Evolutionary conservation across 1,140 invertebrate genomes (phyloP), one percentile per base, ranked within the genome.

Genomic region (Microplitis mediator): DNA sequence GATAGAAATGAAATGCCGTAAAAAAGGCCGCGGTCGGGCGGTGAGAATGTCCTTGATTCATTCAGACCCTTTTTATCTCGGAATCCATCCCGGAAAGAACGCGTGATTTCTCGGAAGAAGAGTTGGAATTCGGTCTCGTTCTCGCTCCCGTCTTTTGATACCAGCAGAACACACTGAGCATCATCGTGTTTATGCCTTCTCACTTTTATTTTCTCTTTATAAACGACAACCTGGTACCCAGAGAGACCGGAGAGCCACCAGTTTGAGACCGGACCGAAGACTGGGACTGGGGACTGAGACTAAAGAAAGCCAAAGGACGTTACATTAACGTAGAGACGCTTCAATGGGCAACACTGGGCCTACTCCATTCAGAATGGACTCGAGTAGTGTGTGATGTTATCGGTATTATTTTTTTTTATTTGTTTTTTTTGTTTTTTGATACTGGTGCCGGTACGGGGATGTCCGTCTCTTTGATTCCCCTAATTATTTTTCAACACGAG

Each of bases 61-160:
- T 86, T 86, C 85, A 86, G 77, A 80, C 82, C 82, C 81, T 85
- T 86, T 86, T 85, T 86, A 87, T 87, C 84, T 87, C 75, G 83
- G 85, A 85, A 86, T 87, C 86, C 83, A 84, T 87, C 85, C 85
- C 85, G 86, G 85, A 87, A 87, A 87, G 85, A 82, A 86, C 82
- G 84, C 81, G 75, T 77, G 81, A 84, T 87, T 87, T 87, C 86
- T 87, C 65, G 82, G 86, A 85, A 87, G 79, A 73, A 72, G 61
- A 77, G 14, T 35, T 16, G 31, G 58, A 63, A 63, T 50, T 74
- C 66, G 67, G 73, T 61, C 52, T 54, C 58, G 13, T 65, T 56
- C 67, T 52, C 58, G 39, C 52, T 50, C 71, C 36, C 52, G 39
- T 64, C 23, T 23, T 23, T 23, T 23, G 23, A 23, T 23, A 23